phyloP scores from a whole-genome alignment of 2,113 vertebrate genomes.

The Erinaceus europaeus region DNA sequence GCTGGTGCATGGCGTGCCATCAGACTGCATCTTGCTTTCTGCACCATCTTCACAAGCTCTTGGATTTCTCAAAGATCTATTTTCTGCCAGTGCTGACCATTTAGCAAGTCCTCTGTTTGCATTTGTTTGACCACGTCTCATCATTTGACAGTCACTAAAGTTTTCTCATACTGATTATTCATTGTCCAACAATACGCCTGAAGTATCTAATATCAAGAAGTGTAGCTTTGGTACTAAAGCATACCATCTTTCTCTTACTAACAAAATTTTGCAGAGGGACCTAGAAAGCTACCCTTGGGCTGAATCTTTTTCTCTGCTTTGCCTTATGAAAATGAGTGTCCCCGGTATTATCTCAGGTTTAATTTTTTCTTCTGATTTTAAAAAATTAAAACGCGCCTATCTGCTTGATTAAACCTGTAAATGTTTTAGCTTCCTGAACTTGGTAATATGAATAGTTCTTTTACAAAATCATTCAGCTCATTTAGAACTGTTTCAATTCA shows the following conservation, averaged over 20 bases:
- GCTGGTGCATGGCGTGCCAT: neutral
- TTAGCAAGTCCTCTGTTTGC: neutral
- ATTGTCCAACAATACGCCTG: neutral
- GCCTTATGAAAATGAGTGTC: neutral
- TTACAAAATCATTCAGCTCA: neutral
- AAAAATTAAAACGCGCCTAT: neutral
- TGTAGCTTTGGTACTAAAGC: neutral
- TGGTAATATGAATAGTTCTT: neutral
- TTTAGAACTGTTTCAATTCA: neutral
- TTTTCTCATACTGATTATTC: neutral
- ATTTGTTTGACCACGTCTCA: neutral
- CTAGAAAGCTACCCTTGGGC: neutral
- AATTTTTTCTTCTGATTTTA: neutral
- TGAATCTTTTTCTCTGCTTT: neutral
- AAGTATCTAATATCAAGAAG: neutral
- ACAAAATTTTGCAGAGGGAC: neutral
- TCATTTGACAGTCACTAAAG: neutral
- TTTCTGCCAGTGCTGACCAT: neutral
- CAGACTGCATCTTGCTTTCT: constrained; percentile 30
- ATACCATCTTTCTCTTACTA: neutral
- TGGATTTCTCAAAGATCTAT: constrained; percentile 12
- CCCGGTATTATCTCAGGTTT: neutral
- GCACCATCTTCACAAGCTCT: neutral
- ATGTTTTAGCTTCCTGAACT: neutral
- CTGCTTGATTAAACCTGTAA: neutral